A percentile compares a stretch with the other conserved stretches of the same genome.
Conservation (phyloP, 1,140 invertebrate genomes). For the Eufriesea mexicana region DNA sequence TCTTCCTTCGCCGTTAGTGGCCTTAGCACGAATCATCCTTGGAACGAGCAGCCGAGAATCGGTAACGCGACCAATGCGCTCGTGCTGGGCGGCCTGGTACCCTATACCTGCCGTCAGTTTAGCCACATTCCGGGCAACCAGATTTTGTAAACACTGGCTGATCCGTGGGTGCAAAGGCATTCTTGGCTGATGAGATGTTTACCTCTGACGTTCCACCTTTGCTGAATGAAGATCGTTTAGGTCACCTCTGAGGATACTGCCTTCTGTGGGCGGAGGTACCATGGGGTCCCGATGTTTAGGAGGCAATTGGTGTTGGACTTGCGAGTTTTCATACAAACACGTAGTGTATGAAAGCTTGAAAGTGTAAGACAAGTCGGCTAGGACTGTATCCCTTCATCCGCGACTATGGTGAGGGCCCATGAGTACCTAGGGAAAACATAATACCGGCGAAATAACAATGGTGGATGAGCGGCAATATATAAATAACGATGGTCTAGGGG, state of each 20-base stretch:
- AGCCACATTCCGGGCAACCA: not conserved
- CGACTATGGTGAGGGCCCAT: no score
- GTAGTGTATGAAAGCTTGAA: no score
- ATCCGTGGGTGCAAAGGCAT: not conserved
- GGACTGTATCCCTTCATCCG: no score
- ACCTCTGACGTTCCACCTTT: not conserved
- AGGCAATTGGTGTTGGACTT: no score
- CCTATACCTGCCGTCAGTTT: conserved; percentile 43
- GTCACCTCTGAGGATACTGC: not conserved
- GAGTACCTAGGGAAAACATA: no score
- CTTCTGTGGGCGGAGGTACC: not conserved
- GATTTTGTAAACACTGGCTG: conserved; percentile 42
- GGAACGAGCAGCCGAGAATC: conserved; percentile 45
- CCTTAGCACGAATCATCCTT: conserved; percentile 18
- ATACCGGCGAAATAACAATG: no score
- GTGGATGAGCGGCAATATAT: no score
- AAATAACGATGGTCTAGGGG: no score
- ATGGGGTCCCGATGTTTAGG: not conserved
- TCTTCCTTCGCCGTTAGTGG: conserved; percentile 43
- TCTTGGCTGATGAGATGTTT: conserved; percentile 39
- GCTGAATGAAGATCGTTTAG: not conserved
- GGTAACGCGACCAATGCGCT: conserved; percentile 35
- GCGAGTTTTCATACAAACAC: no score
- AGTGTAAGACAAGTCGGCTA: no score
- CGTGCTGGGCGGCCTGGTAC: conserved; percentile 29